Base-by-base conservation (phyloP, 2,888 invertebrate species). In the Diadegma fenestrale region DNA sequence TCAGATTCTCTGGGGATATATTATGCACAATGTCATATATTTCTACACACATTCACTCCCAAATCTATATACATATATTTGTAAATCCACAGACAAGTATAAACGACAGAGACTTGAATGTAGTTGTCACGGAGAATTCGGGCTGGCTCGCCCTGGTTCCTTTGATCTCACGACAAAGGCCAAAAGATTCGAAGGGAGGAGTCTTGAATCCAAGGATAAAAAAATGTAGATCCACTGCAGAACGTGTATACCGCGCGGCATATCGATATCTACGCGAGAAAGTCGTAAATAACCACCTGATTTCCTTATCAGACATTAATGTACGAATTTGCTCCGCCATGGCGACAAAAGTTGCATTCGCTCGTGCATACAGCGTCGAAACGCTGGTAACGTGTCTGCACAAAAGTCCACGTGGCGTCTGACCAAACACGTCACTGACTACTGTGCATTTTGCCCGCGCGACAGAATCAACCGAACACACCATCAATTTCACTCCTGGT, bases 151-250 rank as follows among this genome's bases (percentile, higher is more conserved):
- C n/a, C 22, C 72, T 19, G 61, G 48, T 17, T 79, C 66, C 85
- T 82, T 85, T 82, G 85, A 85, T 85, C 85, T 85, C 63, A 12
- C 66, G 76, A 82, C 85, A 85, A 85, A 85, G 82, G 58, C 30
- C 45, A 41, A 51, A 48, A 76, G 63, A 72, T 51, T 63, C 54
- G n/a, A 30, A 48, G 37, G 22, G n/a, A 69, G 75, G 54, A 19
- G 48, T 66, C 82, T 82, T 58, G 45, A n/a, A 66, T 82, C 76
- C 51, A 51, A 48, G 30, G 37, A 58, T 43, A 43, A 12, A 30
- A 69, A 33, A 26, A 77, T 68, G 66, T 43, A 69, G 26, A 78
- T 69, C 22, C 51, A 1, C 8, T 17, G n/a, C n/a, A n/a, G 75
- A 33, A 75, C 51, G 6, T 37, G 8, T 54, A 41, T 14, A 4